Percentiles rank a stretch among this genome's conserved stretches.
phyloP scores from a whole-genome alignment of 2,113 vertebrate genomes.

The Cercopithecus mona region DNA sequence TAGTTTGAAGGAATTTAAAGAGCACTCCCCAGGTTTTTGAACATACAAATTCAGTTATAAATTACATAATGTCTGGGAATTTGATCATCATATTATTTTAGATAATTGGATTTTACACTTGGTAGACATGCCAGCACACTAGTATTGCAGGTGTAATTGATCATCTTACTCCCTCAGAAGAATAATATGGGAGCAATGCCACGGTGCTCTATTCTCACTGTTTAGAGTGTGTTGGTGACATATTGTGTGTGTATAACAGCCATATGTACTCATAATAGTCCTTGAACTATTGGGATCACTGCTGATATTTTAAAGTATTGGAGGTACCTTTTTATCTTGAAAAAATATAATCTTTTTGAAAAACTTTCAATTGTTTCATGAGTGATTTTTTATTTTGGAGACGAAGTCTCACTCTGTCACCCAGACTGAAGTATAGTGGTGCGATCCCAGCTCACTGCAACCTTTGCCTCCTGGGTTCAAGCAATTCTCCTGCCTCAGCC shows the following conservation, averaged over 20 bases:
- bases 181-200: constrained; percentile 31
- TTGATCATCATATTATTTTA: constrained; percentile 34
- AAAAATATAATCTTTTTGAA: constrained; percentile 36
- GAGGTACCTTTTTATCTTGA: constrained; percentile 68
- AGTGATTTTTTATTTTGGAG: background rate
- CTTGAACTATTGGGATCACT: background rate
- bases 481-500: no score
- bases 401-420: no score
- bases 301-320: constrained; percentile 58
- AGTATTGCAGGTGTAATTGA: background rate
- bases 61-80: constrained; percentile 58
- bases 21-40: constrained; percentile 40
- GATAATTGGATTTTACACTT: constrained; percentile 72
- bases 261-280: background rate
- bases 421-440: no score
- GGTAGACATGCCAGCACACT: background rate
- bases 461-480: no score
- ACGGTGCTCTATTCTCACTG: background rate
- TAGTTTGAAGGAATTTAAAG: constrained; percentile 74
- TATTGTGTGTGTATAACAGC: background rate
- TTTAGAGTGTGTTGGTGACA: constrained; percentile 27
- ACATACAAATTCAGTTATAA: constrained; percentile 62
- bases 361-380: constrained; percentile 26
- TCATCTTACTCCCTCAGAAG: background rate
- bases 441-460: no score